These are phyloP conservation scores for Leptura quadrifasciata DNA, from an alignment of 2,888 invertebrate genomes.

Conservation along the genomic window DNA sequence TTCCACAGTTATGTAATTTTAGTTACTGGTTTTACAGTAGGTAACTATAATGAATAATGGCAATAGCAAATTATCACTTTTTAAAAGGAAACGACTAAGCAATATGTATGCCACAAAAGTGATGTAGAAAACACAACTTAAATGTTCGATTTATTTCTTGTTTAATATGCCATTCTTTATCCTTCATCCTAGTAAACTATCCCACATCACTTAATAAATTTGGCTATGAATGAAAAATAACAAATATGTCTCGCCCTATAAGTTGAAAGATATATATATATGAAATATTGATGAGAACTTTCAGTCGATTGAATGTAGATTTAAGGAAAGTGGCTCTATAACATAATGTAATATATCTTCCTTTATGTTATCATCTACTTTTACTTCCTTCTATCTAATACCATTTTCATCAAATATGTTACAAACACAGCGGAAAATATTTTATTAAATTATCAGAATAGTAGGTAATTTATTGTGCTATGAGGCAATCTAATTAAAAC, in stretches of 20 bases:
- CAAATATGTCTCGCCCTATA: conserved; percentile 19
- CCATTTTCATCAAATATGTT: conserved; percentile 15
- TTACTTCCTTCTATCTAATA: conserved; percentile 25
- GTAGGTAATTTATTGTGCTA: neutral
- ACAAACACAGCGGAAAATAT: neutral
- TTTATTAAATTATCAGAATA: conserved; percentile 16
- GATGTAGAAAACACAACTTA: too few relatives aligned
- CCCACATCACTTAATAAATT: too few relatives aligned
- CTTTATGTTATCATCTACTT: conserved; percentile 39
- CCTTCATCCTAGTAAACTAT: too few relatives aligned
- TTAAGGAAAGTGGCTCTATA: conserved; percentile 38
- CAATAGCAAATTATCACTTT: too few relatives aligned
- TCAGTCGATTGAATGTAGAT: conserved; percentile 37
- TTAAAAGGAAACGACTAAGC: too few relatives aligned
- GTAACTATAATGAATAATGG: too few relatives aligned
- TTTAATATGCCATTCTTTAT: too few relatives aligned
- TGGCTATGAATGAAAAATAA: conserved; percentile 4
- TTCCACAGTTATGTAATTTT: too few relatives aligned
- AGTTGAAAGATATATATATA: conserved; percentile 30
- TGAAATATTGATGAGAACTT: conserved; percentile 36
- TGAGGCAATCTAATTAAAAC: too few relatives aligned
- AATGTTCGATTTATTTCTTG: too few relatives aligned
- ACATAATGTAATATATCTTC: conserved; percentile 40
- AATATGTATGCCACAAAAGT: too few relatives aligned
- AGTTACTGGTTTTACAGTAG: too few relatives aligned